Evolutionary conservation across 2,113 vertebrate species (phyloP).

Genomic region (Benthochromis sp.): DNA sequence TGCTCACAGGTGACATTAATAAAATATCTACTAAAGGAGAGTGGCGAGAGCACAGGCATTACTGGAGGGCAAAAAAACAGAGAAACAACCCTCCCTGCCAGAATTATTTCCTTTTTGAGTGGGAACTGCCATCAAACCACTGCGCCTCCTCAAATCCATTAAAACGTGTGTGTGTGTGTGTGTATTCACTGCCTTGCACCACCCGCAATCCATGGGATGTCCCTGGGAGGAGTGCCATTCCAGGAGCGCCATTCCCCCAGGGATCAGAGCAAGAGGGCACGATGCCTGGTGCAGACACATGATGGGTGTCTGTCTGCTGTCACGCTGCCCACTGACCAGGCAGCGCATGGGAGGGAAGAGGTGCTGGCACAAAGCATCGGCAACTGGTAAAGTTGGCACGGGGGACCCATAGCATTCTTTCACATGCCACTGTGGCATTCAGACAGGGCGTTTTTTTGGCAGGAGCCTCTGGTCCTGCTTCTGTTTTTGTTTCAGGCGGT

Average conservation of each 20-base stretch:
- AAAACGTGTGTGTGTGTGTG: not conserved
- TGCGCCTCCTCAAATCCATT: slow-evolving; percentile 4
- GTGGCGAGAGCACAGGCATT: not conserved
- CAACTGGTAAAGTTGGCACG: slow-evolving; percentile 68
- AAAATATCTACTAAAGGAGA: not conserved
- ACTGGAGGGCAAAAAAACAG: slow-evolving; percentile 1
- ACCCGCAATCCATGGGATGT: slow-evolving; percentile 29
- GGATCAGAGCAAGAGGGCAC: slow-evolving; percentile 55
- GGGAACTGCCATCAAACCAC: slow-evolving; percentile 10
- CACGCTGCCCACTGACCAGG: slow-evolving; percentile 36
- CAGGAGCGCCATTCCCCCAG: slow-evolving; percentile 40
- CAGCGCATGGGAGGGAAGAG: slow-evolving; percentile 3
- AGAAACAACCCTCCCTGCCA: not conserved
- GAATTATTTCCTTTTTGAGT: not conserved
- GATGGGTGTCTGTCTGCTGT: slow-evolving; percentile 58
- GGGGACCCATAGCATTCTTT: slow-evolving; percentile 62
- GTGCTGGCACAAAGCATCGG: slow-evolving; percentile 53
- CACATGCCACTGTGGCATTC: slow-evolving; percentile 66
- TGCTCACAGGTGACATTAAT: not conserved
- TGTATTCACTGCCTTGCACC: slow-evolving; percentile 22
- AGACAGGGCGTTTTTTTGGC: slow-evolving; percentile 61
- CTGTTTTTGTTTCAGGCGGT: slow-evolving; percentile 56
- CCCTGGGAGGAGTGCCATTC: slow-evolving; percentile 9
- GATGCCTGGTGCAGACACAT: slow-evolving; percentile 56
- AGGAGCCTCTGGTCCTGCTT: slow-evolving; percentile 29